A percentile compares a stretch with the other conserved stretches of the same genome.
Evolutionary conservation across 2,113 vertebrate genomes (phyloP).

Genomic region (Xiphorhynchus elegans): DNA sequence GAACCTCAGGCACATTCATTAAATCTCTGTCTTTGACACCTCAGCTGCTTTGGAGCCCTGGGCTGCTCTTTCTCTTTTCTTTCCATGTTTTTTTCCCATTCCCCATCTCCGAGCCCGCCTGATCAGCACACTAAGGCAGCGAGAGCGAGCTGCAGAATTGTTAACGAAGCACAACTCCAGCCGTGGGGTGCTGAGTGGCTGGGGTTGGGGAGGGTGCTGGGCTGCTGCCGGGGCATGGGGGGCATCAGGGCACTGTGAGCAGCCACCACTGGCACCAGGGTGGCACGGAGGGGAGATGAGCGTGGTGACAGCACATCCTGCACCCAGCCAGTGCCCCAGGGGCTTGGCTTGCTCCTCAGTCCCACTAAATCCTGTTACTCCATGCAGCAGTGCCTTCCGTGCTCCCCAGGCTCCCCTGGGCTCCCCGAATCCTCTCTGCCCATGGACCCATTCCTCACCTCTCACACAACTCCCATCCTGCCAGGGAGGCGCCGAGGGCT

Average conservation of each 20-base stretch:
- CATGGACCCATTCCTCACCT: background rate
- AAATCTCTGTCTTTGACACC: conserved; percentile 76
- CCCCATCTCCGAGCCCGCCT: conserved; percentile 42
- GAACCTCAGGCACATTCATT: conserved; percentile 74
- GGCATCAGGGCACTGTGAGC: background rate
- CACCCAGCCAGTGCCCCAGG: background rate
- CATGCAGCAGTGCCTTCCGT: background rate
- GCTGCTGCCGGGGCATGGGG: background rate
- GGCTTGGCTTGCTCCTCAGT: background rate
- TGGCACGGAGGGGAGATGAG: background rate
- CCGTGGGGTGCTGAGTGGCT: background rate
- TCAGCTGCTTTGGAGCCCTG: conserved; percentile 72
- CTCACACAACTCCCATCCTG: background rate
- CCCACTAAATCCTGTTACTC: conserved; percentile 1
- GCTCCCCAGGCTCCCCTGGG: background rate
- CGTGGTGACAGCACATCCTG: background rate
- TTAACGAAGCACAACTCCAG: background rate
- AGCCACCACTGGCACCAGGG: accelerated
- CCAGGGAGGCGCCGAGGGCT: background rate
- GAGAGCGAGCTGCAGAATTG: background rate
- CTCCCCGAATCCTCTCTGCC: background rate
- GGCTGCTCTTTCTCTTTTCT: conserved; percentile 63
- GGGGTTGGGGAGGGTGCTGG: background rate
- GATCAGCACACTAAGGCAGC: conserved; percentile 39
- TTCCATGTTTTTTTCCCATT: background rate